Evolutionary conservation across 2,113 vertebrate species (phyloP), one percentile per base, ranked within the genome.

Genomic region (Corythoichthys haematopterus): DNA sequence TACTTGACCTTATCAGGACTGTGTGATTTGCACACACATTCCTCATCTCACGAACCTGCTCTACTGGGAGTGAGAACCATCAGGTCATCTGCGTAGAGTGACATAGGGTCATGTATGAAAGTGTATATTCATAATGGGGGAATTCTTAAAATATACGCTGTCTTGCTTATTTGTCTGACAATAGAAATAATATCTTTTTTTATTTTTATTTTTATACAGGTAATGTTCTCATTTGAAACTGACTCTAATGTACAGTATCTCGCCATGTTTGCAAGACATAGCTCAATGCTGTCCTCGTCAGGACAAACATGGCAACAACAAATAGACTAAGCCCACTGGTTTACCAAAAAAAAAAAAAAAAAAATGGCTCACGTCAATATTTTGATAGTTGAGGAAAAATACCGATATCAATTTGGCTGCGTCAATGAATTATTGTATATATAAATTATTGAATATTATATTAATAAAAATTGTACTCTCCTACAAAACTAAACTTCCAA

Each of bases 201-300:
- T 28, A 1, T 28, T 28, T 28, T 28, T 28, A 1, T 28, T 28
- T 28, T 28, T 28, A 28, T 28, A 28, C 20, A 28, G 20, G 33
- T 40, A n/a, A 16, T 36, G 47, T 37, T 16, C 7, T 33, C 14
- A 65, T 15, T 36, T 50, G 15, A 36, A 15, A 28, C n/a, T 3
- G n/a, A 15, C 38, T 40, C 36, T 40, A 11, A 40, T 51, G 45
- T 11, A 36, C 40, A 43, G 40, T 20, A 52, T n/a, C 2, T n/a
- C 20, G n/a, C 4, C 35, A 43, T 43, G 16, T 66, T 61, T 71
- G 12, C n/a, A 36, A 3, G 60, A 12, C 13, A 57, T 63, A 43
- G 13, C 64, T 75, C 73, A 74, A 76, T 11, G 28, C 59, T 65
- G 1, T 69, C 81, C 65, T 76, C 84, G 76, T 43, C 4, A 76